These are phyloP conservation scores for Microctonus hyperodae DNA, from an alignment of 2,888 invertebrate species.

Conservation along the genomic window DNA sequence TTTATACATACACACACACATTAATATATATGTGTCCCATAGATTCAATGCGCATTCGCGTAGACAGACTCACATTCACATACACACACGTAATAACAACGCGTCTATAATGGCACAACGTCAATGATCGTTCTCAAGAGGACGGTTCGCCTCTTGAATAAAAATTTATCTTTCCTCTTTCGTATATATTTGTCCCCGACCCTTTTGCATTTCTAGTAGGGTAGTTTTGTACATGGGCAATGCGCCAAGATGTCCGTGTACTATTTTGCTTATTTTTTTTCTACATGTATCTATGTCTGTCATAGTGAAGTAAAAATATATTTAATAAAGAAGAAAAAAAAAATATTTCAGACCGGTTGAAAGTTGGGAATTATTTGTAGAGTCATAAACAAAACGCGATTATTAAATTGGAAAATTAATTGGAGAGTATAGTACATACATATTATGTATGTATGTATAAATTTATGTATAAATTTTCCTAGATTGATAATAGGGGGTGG, in stretches of 20 bases:
- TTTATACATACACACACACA: not conserved
- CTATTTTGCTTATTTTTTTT: conserved; percentile 2
- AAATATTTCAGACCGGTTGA: not conserved
- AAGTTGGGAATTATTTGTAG: not conserved
- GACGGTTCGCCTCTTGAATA: conserved; percentile 45
- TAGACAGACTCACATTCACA: conserved; percentile 13
- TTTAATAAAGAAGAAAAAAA: not conserved
- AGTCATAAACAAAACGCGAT: not conserved
- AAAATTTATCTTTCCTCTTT: conserved; percentile 39
- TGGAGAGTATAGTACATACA: not conserved
- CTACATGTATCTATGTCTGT: not conserved
- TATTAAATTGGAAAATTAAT: conserved; percentile 16
- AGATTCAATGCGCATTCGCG: conserved; percentile 16
- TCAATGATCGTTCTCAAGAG: conserved; percentile 45
- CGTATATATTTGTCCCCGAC: not conserved
- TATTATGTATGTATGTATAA: no score
- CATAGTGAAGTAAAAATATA: not conserved
- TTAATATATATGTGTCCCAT: not conserved
- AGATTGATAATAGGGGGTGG: not conserved
- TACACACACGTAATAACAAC: conserved; percentile 18
- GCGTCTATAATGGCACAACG: conserved; percentile 19
- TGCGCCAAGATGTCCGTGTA: conserved; percentile 11
- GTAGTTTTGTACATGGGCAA: conserved; percentile 36
- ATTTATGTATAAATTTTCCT: no score
- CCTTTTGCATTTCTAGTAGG: conserved; percentile 35